Percentiles rank a stretch among this genome's conserved stretches.
phyloP scores from a whole-genome alignment of 1,140 invertebrate genomes.

The Saxidomus purpurata region DNA sequence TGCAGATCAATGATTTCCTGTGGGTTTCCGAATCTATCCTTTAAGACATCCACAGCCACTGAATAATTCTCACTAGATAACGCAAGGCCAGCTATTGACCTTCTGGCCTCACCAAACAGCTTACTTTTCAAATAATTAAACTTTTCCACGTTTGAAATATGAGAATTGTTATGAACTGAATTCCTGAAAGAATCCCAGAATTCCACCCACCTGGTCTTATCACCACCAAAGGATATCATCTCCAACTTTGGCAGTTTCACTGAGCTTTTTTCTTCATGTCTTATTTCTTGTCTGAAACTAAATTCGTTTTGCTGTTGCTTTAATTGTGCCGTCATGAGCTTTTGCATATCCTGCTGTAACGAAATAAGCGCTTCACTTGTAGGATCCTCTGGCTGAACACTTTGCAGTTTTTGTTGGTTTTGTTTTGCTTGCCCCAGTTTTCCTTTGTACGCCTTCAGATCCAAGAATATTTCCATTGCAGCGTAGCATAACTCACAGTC shows the following conservation, averaged over 20 bases:
- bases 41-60: not conserved
- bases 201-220: not conserved
- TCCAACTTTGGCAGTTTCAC: not conserved
- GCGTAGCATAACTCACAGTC: too few species aligned
- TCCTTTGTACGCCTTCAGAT: too few species aligned
- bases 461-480: too few species aligned
- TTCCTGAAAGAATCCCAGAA: constrained; percentile 12
- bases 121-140: not conserved
- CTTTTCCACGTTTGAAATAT: not conserved
- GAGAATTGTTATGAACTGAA: not conserved
- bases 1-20: constrained; percentile 4
- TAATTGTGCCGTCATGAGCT: too few species aligned
- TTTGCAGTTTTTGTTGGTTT: too few species aligned
- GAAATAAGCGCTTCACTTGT: too few species aligned
- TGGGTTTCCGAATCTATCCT: not conserved
- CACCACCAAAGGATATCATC: not conserved
- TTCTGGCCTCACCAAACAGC: not conserved
- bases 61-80: constrained; percentile 17
- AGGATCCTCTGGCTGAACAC: too few species aligned
- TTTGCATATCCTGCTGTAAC: too few species aligned
- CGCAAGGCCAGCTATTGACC: not conserved
- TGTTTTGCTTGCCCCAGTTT: too few species aligned
- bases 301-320: too few species aligned
- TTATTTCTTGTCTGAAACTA: too few species aligned
- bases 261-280: too few species aligned